phyloP scores from a whole-genome alignment of 2,888 invertebrate species.

The Sepiola atlantica region DNA sequence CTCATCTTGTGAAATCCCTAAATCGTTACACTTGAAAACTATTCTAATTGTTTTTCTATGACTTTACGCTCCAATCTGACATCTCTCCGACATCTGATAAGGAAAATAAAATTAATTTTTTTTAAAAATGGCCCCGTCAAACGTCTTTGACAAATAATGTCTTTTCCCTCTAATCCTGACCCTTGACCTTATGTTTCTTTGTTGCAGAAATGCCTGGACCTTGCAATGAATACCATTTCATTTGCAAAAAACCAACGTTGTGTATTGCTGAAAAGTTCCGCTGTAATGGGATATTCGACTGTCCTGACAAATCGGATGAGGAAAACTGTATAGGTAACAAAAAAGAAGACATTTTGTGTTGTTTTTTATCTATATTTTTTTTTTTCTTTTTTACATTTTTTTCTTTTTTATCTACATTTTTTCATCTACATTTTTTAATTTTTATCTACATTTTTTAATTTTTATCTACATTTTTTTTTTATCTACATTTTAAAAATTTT shows the following conservation, averaged over 20 bases:
- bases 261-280: constrained; percentile 64
- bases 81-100: too few species aligned
- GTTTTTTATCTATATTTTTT: not conserved
- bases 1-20: too few species aligned
- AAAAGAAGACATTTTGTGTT: not conserved
- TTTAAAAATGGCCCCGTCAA: too few species aligned
- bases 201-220: constrained; percentile 42
- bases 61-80: too few species aligned
- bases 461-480: too few species aligned
- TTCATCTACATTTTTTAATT: too few species aligned
- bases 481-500: too few species aligned
- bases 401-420: not conserved
- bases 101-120: too few species aligned
- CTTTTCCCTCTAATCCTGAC: too few species aligned
- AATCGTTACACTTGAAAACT: too few species aligned
- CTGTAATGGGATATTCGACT: constrained; percentile 74
- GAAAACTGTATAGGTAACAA: constrained; percentile 61
- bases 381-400: not conserved
- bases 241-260: constrained; percentile 53
- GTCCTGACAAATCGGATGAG: constrained; percentile 75
- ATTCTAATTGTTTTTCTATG: too few species aligned
- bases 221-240: constrained; percentile 54
- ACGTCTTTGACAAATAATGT: not conserved
- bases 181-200: not conserved
- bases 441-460: too few species aligned